Evolutionary conservation across 2,113 vertebrate species (phyloP), one percentile per base, ranked within the genome.

Genomic region (Chaetodon auriga): DNA sequence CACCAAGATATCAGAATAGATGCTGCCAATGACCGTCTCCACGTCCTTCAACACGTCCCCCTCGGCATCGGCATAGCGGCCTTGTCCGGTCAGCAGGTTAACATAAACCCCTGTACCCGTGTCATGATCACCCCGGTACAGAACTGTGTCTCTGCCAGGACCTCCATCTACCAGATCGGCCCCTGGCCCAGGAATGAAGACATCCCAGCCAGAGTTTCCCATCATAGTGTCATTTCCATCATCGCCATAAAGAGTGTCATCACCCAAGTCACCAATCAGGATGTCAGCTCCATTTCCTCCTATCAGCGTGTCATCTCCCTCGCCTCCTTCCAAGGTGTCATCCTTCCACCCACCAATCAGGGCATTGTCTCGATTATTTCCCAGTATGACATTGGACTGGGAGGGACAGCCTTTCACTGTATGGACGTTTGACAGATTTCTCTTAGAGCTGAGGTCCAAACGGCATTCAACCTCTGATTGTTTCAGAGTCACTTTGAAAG

Each of bases 11-110:
- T 93, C 90, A 1, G 87, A 69, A 49, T 89, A 93, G 46, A 92
- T 86, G 64, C 87, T 88, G 46, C 92, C 89, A 36, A 93, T 15
- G 23, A 93, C 83, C 3, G 58, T 89, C 81, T 93, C 92, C 43
- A 93, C 83, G 5, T 93, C 92, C 77, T 89, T 91, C 63, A 93
- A 0, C 35, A 91, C 66, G n/a, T 92, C 92, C 0, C 92, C 89
- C 49, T 92, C 87, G 11, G 88, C 90, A 11, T 90, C 90, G 18
- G 90, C 90, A 0, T 81, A 0, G 57, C 25, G 83, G 19, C 90
- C 77, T 64, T 84, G 83, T 55, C 92, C 90, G 1, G 30, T 91
- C 75, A 87, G 68, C 58, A 91, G 82, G 51, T 88, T 90, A 43
- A 93, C 82, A 30, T 90, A 92, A 75, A 90, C 92, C n/a, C 92